These are phyloP conservation scores for Odontophorus gujanensis DNA, from an alignment of 2,113 vertebrate species.

Conservation along the genomic window DNA sequence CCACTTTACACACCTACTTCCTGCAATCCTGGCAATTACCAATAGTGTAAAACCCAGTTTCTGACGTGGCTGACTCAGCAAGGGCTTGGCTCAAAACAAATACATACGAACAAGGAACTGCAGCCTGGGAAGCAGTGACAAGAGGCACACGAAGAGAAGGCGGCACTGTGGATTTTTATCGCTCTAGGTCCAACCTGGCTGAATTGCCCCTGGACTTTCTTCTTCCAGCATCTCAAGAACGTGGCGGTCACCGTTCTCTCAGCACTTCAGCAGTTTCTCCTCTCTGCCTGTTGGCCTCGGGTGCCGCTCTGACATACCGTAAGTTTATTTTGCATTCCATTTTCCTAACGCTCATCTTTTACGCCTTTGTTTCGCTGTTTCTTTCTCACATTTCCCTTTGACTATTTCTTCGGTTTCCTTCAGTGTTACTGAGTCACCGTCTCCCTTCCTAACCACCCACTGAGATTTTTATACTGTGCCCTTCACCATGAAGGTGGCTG, in stretches of 20 bases:
- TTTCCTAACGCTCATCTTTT: not conserved
- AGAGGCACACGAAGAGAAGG: conserved; percentile 28
- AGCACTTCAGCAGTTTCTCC: not conserved
- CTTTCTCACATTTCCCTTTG: not conserved
- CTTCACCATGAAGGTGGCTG: conserved; percentile 50
- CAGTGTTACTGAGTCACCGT: conserved; percentile 31
- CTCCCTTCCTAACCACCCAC: conserved; percentile 54
- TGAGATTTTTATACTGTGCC: not conserved
- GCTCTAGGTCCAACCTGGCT: not conserved
- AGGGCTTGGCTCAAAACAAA: conserved; percentile 78
- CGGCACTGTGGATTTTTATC: not conserved
- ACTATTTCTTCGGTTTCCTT: not conserved
- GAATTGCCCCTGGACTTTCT: not conserved
- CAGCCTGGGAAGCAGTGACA: conserved; percentile 14
- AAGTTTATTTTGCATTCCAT: not conserved
- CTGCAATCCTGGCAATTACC: conserved; percentile 77
- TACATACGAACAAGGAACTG: conserved; percentile 44
- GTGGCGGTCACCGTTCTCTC: accelerated
- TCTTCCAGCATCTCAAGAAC: not conserved
- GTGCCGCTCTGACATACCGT: not conserved
- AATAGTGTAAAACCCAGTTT: conserved; percentile 66
- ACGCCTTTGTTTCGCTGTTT: accelerated
- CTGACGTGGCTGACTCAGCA: conserved; percentile 81
- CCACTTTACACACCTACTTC: conserved; percentile 62
- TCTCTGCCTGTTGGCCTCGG: accelerated